These are phyloP conservation scores for Drosophila bipectinata DNA, from an alignment of 1,140 invertebrate species.

Conservation along the genomic window DNA sequence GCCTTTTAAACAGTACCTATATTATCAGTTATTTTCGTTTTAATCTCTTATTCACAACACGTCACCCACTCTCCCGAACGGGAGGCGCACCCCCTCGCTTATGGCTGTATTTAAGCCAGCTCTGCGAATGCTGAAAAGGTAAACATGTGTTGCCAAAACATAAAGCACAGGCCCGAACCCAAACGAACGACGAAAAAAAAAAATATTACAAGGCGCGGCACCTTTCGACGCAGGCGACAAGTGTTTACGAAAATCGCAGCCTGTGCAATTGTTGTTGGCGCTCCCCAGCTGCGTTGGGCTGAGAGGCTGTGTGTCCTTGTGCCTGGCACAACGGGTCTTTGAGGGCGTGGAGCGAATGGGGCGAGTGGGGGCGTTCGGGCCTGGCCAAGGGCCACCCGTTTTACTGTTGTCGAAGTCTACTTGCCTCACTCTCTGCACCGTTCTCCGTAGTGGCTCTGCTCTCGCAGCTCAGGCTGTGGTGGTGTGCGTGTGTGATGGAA, in stretches of 20 bases:
- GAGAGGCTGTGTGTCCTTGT: slow-evolving; percentile 66
- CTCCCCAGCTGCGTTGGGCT: slow-evolving; percentile 14
- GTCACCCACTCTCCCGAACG: not conserved
- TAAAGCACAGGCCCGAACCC: slow-evolving; percentile 17
- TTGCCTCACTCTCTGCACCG: slow-evolving; percentile 43
- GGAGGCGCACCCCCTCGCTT: too few relatives aligned
- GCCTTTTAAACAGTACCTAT: not conserved
- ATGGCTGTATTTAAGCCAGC: slow-evolving; percentile 7
- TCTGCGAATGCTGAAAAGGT: slow-evolving; percentile 28
- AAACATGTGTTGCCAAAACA: slow-evolving; percentile 57
- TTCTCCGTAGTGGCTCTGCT: slow-evolving; percentile 20
- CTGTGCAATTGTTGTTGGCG: slow-evolving; percentile 35
- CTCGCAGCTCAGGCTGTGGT: slow-evolving; percentile 24
- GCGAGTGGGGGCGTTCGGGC: not conserved
- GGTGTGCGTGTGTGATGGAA: slow-evolving; percentile 60
- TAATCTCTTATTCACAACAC: slow-evolving; percentile 12
- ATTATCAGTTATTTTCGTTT: slow-evolving; percentile 1
- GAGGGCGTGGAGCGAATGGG: not conserved
- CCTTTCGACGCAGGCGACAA: slow-evolving; percentile 48
- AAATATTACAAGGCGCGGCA: slow-evolving; percentile 54
- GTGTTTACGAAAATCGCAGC: slow-evolving; percentile 65
- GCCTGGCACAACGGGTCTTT: slow-evolving; percentile 60
- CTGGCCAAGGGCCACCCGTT: slow-evolving; percentile 49
- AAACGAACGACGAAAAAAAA: slow-evolving; percentile 5
- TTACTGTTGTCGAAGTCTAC: slow-evolving; percentile 74